A percentile compares a stretch with the other conserved stretches of the same genome.
phyloP scores from a whole-genome alignment of 2,797 vertebrate species.

The Myoxocephalus aenaeus region DNA sequence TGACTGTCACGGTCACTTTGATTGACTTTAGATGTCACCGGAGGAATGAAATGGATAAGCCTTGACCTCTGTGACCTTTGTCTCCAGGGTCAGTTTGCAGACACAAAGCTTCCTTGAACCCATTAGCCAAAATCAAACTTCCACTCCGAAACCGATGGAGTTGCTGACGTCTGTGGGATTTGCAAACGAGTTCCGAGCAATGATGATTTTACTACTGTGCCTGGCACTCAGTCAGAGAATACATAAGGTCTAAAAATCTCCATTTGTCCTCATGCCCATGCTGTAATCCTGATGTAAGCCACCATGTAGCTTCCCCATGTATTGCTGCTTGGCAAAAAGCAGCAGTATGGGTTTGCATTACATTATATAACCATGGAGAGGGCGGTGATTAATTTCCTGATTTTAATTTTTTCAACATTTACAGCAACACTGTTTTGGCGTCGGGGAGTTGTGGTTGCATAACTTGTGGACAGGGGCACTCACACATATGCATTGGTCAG shows the following conservation, averaged over 20 bases:
- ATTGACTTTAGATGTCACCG: constrained; percentile 28
- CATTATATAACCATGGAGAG: constrained; percentile 65
- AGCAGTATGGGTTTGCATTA: constrained; percentile 47
- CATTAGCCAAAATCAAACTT: constrained; percentile 20
- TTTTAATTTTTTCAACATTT: constrained; percentile 13
- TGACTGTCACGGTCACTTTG: constrained; percentile 5
- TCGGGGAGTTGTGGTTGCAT: constrained; percentile 32
- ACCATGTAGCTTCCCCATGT: constrained; percentile 62
- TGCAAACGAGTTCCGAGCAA: constrained; percentile 40
- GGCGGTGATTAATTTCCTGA: constrained; percentile 52
- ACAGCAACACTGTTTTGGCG: constrained; percentile 26
- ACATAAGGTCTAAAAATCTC: constrained; percentile 69
- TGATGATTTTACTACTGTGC: constrained; percentile 50
- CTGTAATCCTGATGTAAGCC: constrained; percentile 79
- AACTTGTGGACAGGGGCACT: constrained; percentile 37
- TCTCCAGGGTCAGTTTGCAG: constrained; percentile 14
- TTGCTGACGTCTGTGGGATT: constrained; percentile 10
- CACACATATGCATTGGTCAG: constrained; percentile 35
- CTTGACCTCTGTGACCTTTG: constrained; percentile 37
- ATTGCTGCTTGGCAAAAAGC: constrained; percentile 59
- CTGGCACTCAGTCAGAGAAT: constrained; percentile 67
- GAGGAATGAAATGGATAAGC: constrained; percentile 24
- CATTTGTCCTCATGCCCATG: constrained; percentile 67
- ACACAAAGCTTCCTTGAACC: constrained; percentile 21
- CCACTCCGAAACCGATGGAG: constrained; percentile 2